A percentile compares a stretch with the other conserved stretches of the same genome.
phyloP scores from a whole-genome alignment of 35 echinoderm and acorn worm species.

The Nesometra sesokonis region DNA sequence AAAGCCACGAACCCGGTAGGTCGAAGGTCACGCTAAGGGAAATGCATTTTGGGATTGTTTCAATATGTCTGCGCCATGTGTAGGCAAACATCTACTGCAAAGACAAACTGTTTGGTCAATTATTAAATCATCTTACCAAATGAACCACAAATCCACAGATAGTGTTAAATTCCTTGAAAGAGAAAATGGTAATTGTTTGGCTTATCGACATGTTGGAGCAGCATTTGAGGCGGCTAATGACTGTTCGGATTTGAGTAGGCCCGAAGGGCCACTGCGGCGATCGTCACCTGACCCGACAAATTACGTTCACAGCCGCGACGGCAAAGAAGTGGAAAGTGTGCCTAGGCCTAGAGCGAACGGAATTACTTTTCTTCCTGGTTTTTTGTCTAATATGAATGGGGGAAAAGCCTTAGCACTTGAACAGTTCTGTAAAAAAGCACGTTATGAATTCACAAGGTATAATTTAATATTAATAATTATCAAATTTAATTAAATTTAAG shows the following conservation, averaged over 20 bases:
- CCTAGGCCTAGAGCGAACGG: not conserved
- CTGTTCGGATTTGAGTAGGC: too few species aligned
- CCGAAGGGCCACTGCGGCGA: too few species aligned
- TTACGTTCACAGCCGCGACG: not conserved
- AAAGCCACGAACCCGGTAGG: too few species aligned
- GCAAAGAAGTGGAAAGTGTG: too few species aligned
- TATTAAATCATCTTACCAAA: not conserved
- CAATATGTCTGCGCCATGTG: not conserved
- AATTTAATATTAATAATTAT: not conserved
- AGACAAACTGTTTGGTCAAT: not conserved
- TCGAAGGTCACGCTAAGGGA: too few species aligned
- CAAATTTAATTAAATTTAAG: too few species aligned
- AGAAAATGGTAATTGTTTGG: slow-evolving; percentile 1
- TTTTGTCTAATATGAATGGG: slow-evolving; percentile 70
- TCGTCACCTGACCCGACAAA: not conserved
- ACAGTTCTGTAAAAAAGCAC: slow-evolving; percentile 21
- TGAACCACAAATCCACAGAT: not conserved
- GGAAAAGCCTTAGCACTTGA: slow-evolving; percentile 46
- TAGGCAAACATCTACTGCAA: not conserved
- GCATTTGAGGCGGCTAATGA: not conserved
- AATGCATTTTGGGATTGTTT: not conserved
- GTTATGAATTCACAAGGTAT: slow-evolving; percentile 38
- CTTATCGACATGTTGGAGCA: slow-evolving; percentile 27
- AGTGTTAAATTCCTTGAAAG: not conserved
- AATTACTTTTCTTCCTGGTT: slow-evolving; percentile 52